Evolutionary conservation across 2,888 invertebrate genomes (phyloP).

Genomic region (Latrodectus hesperus): DNA sequence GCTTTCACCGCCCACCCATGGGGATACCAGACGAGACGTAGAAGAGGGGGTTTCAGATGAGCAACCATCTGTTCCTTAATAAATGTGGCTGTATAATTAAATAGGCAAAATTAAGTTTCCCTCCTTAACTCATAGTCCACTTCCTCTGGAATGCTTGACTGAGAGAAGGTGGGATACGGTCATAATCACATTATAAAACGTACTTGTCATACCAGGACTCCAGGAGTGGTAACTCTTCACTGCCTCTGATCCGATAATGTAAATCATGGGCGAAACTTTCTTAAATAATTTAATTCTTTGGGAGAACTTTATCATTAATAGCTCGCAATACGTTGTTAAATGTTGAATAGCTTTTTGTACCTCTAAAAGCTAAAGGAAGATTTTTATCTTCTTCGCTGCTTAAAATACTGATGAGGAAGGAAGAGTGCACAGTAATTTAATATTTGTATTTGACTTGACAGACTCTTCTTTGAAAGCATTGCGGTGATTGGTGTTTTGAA

Average conservation of each 20-base stretch:
- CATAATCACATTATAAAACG: conserved; percentile 50
- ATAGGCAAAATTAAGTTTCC: conserved; percentile 51
- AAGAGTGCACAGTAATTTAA: no score
- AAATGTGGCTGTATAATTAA: conserved; percentile 52
- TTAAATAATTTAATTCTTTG: conserved; percentile 40
- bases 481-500: no score
- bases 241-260: conserved; percentile 44
- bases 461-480: no score
- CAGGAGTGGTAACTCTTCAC: conserved; percentile 9
- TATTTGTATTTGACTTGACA: no score
- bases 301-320: conserved; percentile 11
- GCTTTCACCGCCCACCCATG: conserved; percentile 4
- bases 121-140: conserved; percentile 1
- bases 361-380: no score
- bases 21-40: conserved; percentile 11
- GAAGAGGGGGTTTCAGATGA: conserved; percentile 14
- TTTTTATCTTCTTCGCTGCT: no score
- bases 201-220: conserved; percentile 23
- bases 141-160: background rate
- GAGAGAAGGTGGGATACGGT: background rate
- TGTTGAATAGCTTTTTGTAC: no score
- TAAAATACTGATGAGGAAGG: no score
- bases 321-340: background rate
- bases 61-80: conserved; percentile 45
- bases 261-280: conserved; percentile 36